A percentile compares a stretch with the other conserved stretches of the same genome.
Evolutionary conservation across 2,888 invertebrate species (phyloP).

Genomic region (Rhingia rostrata): DNA sequence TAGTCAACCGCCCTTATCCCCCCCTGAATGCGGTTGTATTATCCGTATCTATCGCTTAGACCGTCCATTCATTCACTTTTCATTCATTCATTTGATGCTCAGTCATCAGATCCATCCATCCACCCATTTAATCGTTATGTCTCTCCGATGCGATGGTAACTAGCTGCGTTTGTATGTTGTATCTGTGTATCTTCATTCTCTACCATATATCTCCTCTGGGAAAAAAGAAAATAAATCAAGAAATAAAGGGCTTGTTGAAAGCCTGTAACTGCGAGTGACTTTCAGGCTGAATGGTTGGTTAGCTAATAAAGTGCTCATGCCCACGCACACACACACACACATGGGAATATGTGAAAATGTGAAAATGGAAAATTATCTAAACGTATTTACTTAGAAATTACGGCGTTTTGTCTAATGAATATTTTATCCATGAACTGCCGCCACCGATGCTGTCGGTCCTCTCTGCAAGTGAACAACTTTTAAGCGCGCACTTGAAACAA

Average conservation of each 20-base stretch:
- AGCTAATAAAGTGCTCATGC: constrained; percentile 71
- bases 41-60: constrained; percentile 45
- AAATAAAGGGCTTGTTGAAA: constrained; percentile 52
- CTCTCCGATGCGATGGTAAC: constrained; percentile 10
- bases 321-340: constrained; percentile 57
- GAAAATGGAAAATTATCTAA: constrained; percentile 74
- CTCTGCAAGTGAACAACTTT: constrained; percentile 64
- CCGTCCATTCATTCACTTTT: constrained; percentile 66
- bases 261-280: constrained; percentile 29
- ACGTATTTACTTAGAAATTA: constrained; percentile 73
- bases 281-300: constrained; percentile 48
- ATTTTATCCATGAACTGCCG: constrained; percentile 55
- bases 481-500: constrained; percentile 47
- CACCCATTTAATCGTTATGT: constrained; percentile 65
- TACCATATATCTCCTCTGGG: constrained; percentile 1
- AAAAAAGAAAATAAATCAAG: constrained; percentile 13
- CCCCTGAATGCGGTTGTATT: constrained; percentile 22
- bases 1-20: background rate
- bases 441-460: constrained; percentile 9
- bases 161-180: constrained; percentile 14
- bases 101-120: constrained; percentile 72
- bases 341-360: constrained; percentile 51
- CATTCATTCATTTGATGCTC: constrained; percentile 71
- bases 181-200: constrained; percentile 14
- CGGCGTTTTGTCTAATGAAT: constrained; percentile 72